phyloP scores from a whole-genome alignment of 2,113 vertebrate species.

The Rhinogobius similis region DNA sequence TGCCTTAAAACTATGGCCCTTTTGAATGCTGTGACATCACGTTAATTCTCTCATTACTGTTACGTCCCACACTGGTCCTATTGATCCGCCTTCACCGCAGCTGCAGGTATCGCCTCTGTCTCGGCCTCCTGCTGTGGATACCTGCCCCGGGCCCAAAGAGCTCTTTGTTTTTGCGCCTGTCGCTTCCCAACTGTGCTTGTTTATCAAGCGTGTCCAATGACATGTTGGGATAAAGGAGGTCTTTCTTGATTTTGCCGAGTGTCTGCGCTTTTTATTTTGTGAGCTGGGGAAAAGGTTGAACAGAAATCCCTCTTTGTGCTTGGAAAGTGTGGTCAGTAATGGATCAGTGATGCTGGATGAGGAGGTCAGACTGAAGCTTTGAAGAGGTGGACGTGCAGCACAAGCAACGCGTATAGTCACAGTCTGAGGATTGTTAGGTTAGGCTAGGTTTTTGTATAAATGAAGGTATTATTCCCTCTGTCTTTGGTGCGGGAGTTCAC shows the following conservation, averaged over 20 bases:
- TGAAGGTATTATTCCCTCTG: not conserved
- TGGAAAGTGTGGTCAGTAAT: conserved; percentile 21
- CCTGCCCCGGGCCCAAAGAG: conserved; percentile 51
- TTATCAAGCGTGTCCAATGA: conserved; percentile 55
- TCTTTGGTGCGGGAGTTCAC: not conserved
- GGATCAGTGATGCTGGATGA: conserved; percentile 10
- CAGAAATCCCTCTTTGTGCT: conserved; percentile 13
- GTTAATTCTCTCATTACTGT: not conserved
- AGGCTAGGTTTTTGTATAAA: not conserved
- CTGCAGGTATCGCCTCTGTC: conserved; percentile 44
- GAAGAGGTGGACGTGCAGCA: conserved; percentile 10
- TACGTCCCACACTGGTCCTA: conserved; percentile 53
- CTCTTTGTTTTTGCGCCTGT: conserved; percentile 58
- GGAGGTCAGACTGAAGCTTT: conserved; percentile 15
- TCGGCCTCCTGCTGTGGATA: conserved; percentile 34
- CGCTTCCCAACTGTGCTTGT: conserved; percentile 30
- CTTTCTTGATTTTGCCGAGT: conserved; percentile 33
- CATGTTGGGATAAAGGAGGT: conserved; percentile 35
- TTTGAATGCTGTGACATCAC: not conserved
- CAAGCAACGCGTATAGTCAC: conserved; percentile 10
- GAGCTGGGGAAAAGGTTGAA: not conserved
- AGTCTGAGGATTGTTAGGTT: not conserved
- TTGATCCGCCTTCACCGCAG: conserved; percentile 50
- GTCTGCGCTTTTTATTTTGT: conserved; percentile 42
- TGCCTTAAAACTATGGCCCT: not conserved